Base-by-base conservation (phyloP, 2,797 vertebrate species). In the Gymnocypris eckloni region DNA sequence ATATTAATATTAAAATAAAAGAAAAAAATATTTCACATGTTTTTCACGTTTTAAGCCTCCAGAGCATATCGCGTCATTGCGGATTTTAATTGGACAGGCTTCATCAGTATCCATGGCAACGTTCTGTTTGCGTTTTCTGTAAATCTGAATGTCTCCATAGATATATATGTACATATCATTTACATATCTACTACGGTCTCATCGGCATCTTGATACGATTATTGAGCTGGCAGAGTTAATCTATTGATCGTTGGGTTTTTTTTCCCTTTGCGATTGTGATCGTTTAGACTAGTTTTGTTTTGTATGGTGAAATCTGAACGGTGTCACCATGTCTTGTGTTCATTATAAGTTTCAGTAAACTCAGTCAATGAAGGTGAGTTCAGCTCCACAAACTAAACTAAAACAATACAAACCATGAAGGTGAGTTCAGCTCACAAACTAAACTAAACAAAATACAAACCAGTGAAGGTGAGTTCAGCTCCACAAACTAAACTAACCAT, bases 281-380 rank as follows among this genome's bases (percentile, higher is more conserved):
- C 1, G 20, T 56, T 56, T 56, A 66, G 12, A 28, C 8, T 3
- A 12, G 28, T 54, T 76, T 18, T 1, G 11, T 15, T 73, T 54
- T 54, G 4, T 54, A 4, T 13, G 52, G 28, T 12, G 3, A 11
- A 39, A 56, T 77, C 33, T 7, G 4, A 39, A 22, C 1, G 0
- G 54, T 22, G 20, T 71, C 10, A 22, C 4, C 33, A 56, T 56
- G 75, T 20, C 20, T 20, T 77, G 52, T 78, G 75, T 59, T 22
- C 73, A 77, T 37, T 77, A 56, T 22, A 78, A 41, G 75, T 78
- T 78, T 78, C 37, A n/a, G 75, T 78, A 41, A 78, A 78, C 52
- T 59, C 33, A 56, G 10, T 11, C 28, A 41, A 2, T 41, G 41
- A 41, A 41, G 7, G 41, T 2, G 41, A 41, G 41, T 9, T 41